Evolutionary conservation across 2,797 vertebrate genomes (phyloP).

Genomic region (Anomalospiza imberbis): DNA sequence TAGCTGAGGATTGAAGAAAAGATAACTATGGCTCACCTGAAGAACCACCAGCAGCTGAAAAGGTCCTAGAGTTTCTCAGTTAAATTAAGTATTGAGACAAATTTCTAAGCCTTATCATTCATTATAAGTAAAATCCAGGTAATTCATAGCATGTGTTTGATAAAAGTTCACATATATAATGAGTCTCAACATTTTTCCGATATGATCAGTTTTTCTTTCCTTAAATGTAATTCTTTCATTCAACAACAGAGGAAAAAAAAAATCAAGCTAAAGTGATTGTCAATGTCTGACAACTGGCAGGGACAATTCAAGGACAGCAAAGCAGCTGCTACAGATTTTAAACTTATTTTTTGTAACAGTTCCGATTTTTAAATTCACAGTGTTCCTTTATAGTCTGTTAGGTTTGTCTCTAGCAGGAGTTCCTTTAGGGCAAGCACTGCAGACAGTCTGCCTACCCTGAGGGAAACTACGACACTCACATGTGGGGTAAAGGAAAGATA

Average conservation of each 20-base stretch:
- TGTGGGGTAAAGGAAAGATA: slow-evolving; percentile 37
- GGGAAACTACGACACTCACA: slow-evolving; percentile 42
- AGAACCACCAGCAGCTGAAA: not conserved
- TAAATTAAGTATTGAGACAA: not conserved
- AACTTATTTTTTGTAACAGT: slow-evolving; percentile 36
- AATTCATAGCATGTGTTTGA: not conserved
- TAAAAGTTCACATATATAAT: not conserved
- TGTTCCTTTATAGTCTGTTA: slow-evolving; percentile 6
- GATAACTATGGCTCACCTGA: not conserved
- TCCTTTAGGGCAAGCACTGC: slow-evolving; percentile 50
- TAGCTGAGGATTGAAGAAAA: not conserved
- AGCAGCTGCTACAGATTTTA: slow-evolving; percentile 4
- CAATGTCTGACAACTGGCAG: not conserved
- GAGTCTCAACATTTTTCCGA: not conserved
- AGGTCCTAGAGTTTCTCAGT: not conserved
- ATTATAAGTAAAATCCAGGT: not conserved
- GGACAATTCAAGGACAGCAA: slow-evolving; percentile 38
- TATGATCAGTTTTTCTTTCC: not conserved
- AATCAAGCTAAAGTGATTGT: not conserved
- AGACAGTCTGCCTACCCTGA: slow-evolving; percentile 43
- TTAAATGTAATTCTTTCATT: not conserved
- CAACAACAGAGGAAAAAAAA: not conserved
- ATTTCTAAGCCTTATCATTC: not conserved
- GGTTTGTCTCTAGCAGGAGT: slow-evolving; percentile 13
- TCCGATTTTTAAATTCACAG: not conserved